These are phyloP conservation scores for Betta splendens DNA, from an alignment of 2,797 vertebrate species.

Conservation along the genomic window DNA sequence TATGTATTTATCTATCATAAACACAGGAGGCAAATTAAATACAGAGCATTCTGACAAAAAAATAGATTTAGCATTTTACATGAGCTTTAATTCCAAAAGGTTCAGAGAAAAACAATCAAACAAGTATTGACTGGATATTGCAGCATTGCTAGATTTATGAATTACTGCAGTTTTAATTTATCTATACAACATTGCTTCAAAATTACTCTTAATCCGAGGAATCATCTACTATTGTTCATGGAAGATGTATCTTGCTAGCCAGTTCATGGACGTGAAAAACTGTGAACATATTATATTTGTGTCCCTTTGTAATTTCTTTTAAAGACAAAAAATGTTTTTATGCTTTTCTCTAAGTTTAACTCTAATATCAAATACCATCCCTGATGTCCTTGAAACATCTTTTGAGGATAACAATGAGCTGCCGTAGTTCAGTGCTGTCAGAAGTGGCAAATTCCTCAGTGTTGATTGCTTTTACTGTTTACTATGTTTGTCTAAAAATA, in stretches of 20 bases:
- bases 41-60: no score
- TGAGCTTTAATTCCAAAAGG: no score
- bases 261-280: neutral
- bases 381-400: slow-evolving; percentile 5
- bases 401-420: slow-evolving; percentile 1
- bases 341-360: neutral
- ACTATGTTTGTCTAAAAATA: slow-evolving; percentile 4
- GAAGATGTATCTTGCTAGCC: neutral
- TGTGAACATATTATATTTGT: neutral
- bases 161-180: neutral
- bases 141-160: neutral
- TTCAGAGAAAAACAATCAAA: no score
- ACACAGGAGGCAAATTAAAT: no score
- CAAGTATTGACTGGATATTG: neutral
- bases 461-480: neutral
- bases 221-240: neutral
- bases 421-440: neutral
- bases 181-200: no score
- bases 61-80: no score
- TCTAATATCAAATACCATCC: neutral
- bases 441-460: slow-evolving; percentile 10
- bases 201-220: neutral
- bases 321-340: neutral
- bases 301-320: no score
- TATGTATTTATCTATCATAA: no score